Evolutionary conservation across 1,140 invertebrate genomes (phyloP), one percentile per base, ranked within the genome.

Genomic region (Eulimnadia texana): DNA sequence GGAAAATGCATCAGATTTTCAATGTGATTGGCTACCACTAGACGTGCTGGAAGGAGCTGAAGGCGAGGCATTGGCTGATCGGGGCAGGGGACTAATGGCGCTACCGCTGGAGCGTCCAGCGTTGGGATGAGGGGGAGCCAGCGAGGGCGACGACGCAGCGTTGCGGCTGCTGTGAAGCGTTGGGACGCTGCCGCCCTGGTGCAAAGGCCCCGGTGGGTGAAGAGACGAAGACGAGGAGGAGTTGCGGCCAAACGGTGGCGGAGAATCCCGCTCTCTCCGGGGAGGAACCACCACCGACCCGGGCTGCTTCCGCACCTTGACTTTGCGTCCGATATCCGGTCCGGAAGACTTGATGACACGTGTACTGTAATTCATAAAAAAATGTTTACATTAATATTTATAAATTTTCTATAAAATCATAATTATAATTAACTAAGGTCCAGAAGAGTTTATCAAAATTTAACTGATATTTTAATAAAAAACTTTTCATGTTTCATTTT

Each of bases 281-380:
- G 60, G 59, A 10, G 68, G 71, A 69, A 65, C 71, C 67, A 62
- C 68, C 64, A 52, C 64, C 66, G 71, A 27, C 61, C 64, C 47
- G 29, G 62, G 65, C 53, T 66, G 67, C 64, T 75, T 83, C 68
- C 56, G 58, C 50, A 84, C 78, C 73, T 90, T 92, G 65, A 88
- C 82, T 72, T 86, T 86, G 63, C 84, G 78, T 50, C 90, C 87
- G 68, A 91, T 88, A 74, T 89, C 85, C 66, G 84, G 84, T 70
- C 86, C 85, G 29, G 49, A 58, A 73, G 88, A 89, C 77, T 93
- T 92, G 68, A 94, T 93, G 69, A 90, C 89, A 70, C 89, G 84
- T 67, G 90, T 89, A 74, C 88, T 90, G 76, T 27, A 79, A 80
- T 50, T 27, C 51, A 25, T 61, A 58, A 59, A 49, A 51, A 6